Conservation (phyloP, 2,113 vertebrate species). For the Haliaeetus leucogaster region DNA sequence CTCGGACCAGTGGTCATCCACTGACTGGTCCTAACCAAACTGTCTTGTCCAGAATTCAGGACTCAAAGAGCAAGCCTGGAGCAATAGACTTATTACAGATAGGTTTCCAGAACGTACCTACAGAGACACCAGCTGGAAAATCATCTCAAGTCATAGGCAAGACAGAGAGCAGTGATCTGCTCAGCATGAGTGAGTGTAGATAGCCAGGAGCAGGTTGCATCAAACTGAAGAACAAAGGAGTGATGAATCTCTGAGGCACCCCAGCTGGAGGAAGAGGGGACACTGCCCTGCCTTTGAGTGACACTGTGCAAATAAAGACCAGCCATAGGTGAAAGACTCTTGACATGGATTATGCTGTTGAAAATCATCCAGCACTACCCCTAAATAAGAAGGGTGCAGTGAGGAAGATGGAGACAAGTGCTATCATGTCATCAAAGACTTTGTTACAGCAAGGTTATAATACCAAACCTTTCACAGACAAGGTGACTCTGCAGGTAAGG, state of each 20-base stretch:
- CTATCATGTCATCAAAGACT: not conserved
- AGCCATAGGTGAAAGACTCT: not conserved
- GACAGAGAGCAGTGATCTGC: not conserved
- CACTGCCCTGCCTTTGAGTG: not conserved
- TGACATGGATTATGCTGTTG: not conserved
- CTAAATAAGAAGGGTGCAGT: not conserved
- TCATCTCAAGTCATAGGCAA: not conserved
- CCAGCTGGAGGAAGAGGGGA: fast-evolving
- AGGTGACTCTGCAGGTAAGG: not conserved
- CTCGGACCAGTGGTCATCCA: not conserved
- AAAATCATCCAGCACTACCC: not conserved
- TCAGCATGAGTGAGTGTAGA: not conserved
- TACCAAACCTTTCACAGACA: not conserved
- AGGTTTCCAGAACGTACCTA: not conserved
- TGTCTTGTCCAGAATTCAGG: not conserved
- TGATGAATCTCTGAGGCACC: not conserved
- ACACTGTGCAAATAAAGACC: not conserved
- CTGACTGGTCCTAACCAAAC: not conserved
- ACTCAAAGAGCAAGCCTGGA: not conserved
- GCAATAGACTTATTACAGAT: not conserved
- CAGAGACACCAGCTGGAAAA: not conserved
- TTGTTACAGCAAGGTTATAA: not conserved
- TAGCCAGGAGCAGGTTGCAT: not conserved
- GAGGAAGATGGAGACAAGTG: not conserved
- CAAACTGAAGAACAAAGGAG: not conserved